Base-by-base conservation (phyloP, 53 echinoderm and acorn worm genomes). In the Mesocentrotus franciscanus region DNA sequence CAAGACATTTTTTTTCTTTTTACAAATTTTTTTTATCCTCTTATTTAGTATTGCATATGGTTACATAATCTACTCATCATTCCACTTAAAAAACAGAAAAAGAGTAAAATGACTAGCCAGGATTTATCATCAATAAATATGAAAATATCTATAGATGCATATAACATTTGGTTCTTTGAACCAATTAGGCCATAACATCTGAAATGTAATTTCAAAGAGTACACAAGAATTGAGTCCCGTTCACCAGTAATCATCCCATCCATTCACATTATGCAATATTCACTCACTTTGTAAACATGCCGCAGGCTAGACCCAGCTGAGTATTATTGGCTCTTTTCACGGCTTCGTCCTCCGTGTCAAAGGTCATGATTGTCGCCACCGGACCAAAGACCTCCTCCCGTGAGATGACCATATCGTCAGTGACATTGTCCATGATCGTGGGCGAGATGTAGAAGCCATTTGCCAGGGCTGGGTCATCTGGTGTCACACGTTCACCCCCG, bases 311-410 rank as follows among this genome's bases (percentile, higher is more conserved):
- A 87, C 99, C 99, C 90, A 98, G 96, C 70, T 95, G 92, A 7
- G 97, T 97, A 94, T 96, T 95, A 79, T 98, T 98, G 49, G 99
- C 97, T 78, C 99, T 95, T 81, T 79, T 60, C 8, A 97, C 81
- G 29, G 95, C 99, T 93, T 98, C 99, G 8, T 96, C 97, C 78
- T 98, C 99, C 26, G 96, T 95, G 95, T 97, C 97, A 96, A 98
- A 98, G 60, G 97, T 95, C 95, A 98, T 91, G 56, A 98, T 90
- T 24, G 97, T 95, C 85, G 98, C 95, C 22, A 97, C 97, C 16
- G 99, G 96, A 39, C 99, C 99, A 94, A 98, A 98, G 42, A 96
- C 95, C 84, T 98, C 97, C 93, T 98, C 99, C 90, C 95, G 78
- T 87, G 96, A 96, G 26, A 96, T 95, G 15, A 95, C 96, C 99